Base-by-base conservation (phyloP, 2,113 vertebrate genomes). In the Erinaceus europaeus region DNA sequence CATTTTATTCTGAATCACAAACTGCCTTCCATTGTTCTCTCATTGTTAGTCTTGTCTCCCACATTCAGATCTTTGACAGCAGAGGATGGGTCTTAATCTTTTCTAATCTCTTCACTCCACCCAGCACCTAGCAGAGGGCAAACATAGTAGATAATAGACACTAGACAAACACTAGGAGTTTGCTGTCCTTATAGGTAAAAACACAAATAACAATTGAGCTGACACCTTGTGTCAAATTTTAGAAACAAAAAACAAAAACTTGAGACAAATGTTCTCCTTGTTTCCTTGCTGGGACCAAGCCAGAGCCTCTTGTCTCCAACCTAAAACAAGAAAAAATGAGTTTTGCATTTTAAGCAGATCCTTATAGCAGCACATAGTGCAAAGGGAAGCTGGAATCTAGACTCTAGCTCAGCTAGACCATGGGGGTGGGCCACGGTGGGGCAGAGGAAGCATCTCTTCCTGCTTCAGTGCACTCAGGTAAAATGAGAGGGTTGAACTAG, bases 1-100 rank as follows among this genome's bases (percentile, higher is more conserved):
- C 75, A 84, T 91, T 92, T 91, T 76, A 79, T 84, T 90, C 89
- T 91, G 84, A 94, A 89, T 89, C 89, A 91, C 92, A 76, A 69
- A 71, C 81, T 89, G 90, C 87, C 82, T 91, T 81, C 85, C 67
- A 52, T 93, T 94, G 78, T 95, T 94, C 78, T 92, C 68, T 82
- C 57, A n/a, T 65, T 93, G 71, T 93, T 81, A 93, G 69, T 77
- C 55, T 81, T 90, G 14, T 92, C 90, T 86, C 92, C 91, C 61
- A 94, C 79, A 76, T 53, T 68, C 40, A 68, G 57, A 76, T 90
- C 84, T 90, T 65, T 50, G 52, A 90, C 76, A 89, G 64, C 80
- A 57, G 14, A 44, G 18, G n/a, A 75, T 80, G 40, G 62, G 46
- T 90, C 74, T 61, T 89, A 88, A 92, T 84, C n/a, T 80, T 91